These are phyloP conservation scores for Drosophila limbata DNA, from an alignment of 2,888 invertebrate genomes.

Conservation along the genomic window DNA sequence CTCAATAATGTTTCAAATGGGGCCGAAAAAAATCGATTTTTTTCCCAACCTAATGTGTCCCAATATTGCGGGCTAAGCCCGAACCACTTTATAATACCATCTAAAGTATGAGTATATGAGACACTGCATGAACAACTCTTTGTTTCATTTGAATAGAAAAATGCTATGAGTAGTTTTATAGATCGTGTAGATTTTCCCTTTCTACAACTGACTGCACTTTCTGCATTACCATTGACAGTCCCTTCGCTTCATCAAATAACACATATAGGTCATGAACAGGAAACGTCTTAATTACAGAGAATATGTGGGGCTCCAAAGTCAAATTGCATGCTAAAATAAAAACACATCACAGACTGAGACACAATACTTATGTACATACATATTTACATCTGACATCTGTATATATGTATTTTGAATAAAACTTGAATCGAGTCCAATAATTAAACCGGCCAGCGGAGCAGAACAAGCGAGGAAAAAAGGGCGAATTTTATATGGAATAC, in stretches of 20 bases:
- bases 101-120: too few species aligned
- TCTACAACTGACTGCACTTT: background rate
- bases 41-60: too few species aligned
- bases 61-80: too few species aligned
- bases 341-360: conserved; percentile 5
- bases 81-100: too few species aligned
- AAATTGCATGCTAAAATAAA: conserved; percentile 59
- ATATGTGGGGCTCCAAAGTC: conserved; percentile 69
- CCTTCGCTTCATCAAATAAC: conserved; percentile 26
- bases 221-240: background rate
- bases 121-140: too few species aligned
- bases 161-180: background rate
- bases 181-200: background rate
- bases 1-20: too few species aligned
- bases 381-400: background rate
- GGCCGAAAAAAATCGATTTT: too few species aligned
- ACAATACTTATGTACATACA: conserved; percentile 3
- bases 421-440: conserved; percentile 68
- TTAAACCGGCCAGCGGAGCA: conserved; percentile 69
- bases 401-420: conserved; percentile 14
- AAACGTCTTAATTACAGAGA: conserved; percentile 74
- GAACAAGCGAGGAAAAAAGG: conserved; percentile 59
- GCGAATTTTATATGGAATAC: conserved; percentile 36
- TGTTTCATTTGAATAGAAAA: too few species aligned
- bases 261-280: conserved; percentile 75